Evolutionary conservation across 1,140 invertebrate species (phyloP).

Genomic region (Drosophila subobscura): DNA sequence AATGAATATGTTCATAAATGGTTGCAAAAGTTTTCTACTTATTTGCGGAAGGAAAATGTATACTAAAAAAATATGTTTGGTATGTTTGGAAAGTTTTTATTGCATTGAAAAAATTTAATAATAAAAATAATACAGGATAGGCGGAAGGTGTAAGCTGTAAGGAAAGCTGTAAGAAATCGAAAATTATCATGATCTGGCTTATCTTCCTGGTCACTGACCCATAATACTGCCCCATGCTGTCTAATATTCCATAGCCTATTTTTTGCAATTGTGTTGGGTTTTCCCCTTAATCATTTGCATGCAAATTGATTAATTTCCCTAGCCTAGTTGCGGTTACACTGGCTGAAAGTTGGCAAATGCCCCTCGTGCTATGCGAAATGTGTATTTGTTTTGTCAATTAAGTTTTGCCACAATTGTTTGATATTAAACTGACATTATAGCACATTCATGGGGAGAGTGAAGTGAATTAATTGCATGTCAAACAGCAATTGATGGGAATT

Average conservation of each 20-base stretch:
- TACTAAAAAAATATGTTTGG: not conserved
- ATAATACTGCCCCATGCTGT: not conserved
- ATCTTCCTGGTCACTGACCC: too few species aligned
- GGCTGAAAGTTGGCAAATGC: conserved; percentile 10
- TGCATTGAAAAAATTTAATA: too few species aligned
- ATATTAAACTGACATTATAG: conserved; percentile 40
- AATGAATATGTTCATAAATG: conserved; percentile 5
- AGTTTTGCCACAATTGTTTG: conserved; percentile 35
- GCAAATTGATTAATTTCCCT: conserved; percentile 48
- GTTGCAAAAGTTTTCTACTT: too few species aligned
- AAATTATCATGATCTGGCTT: too few species aligned
- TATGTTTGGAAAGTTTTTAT: too few species aligned
- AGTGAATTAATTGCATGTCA: conserved; percentile 69
- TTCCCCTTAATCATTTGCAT: conserved; percentile 24
- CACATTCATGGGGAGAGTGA: conserved; percentile 12
- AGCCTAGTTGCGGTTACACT: conserved; percentile 40
- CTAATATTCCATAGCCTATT: not conserved
- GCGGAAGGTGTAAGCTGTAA: too few species aligned
- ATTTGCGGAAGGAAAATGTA: too few species aligned
- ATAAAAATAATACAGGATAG: too few species aligned
- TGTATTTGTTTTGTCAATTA: conserved; percentile 31
- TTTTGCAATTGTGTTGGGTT: not conserved
- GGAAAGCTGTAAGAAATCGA: too few species aligned
- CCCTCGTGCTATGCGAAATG: not conserved
- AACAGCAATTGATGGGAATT: conserved; percentile 63